A percentile compares a stretch with the other conserved stretches of the same genome.
phyloP scores from a whole-genome alignment of 2,113 vertebrate species.

The Dryoscopus gambensis region DNA sequence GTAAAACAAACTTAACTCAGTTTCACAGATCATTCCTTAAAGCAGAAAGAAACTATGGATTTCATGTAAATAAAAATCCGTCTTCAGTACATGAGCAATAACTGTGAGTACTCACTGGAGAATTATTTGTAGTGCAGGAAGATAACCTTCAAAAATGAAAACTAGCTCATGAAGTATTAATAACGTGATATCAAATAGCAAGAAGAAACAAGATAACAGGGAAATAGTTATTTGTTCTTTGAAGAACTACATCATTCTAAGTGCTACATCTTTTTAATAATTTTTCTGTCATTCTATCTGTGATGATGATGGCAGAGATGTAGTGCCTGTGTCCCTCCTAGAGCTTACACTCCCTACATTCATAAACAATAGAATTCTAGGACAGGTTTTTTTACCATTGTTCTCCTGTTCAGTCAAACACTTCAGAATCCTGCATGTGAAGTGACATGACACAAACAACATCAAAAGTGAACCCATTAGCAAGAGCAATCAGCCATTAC shows the following conservation, averaged over 20 bases:
- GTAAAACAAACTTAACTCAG: not conserved
- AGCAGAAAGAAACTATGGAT: not conserved
- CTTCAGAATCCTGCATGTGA: not conserved
- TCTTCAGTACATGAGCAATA: not conserved
- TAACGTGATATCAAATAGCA: not conserved
- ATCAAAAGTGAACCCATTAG: conserved; percentile 44
- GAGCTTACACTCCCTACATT: not conserved
- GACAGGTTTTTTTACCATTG: not conserved
- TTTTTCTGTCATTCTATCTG: not conserved
- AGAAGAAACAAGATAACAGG: not conserved
- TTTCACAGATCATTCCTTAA: not conserved
- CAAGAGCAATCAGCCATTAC: conserved; percentile 46
- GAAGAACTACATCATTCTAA: not conserved
- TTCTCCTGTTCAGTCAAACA: not conserved
- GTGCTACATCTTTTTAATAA: rapidly evolving
- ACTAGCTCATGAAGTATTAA: not conserved
- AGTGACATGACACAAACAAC: not conserved
- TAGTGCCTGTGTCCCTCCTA: not conserved
- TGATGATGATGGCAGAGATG: not conserved
- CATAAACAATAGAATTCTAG: not conserved
- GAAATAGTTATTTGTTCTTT: not conserved
- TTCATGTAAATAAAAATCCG: not conserved
- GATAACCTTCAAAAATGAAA: not conserved
- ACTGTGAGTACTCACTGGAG: not conserved
- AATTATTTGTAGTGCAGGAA: not conserved